Conservation (phyloP, 2,888 invertebrate species). For the Hydropsyche betteni region DNA sequence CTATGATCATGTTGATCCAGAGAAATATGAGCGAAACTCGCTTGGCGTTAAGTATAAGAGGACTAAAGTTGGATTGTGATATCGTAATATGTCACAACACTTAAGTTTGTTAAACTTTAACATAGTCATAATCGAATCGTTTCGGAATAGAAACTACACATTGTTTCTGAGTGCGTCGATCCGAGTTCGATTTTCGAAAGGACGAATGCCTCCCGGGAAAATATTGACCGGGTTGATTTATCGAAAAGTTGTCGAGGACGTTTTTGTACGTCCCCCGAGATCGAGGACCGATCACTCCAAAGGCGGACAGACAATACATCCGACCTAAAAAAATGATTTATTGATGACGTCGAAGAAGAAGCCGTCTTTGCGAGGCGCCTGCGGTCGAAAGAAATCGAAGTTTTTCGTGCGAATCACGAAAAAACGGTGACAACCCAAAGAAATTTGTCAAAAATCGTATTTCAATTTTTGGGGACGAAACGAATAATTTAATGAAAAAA, state of each 20-base stretch:
- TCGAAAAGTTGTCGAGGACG: slow-evolving; percentile 9
- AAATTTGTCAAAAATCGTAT: no score
- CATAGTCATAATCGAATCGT: not conserved
- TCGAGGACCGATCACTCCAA: slow-evolving; percentile 2
- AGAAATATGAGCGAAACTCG: not conserved
- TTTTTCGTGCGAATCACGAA: not conserved
- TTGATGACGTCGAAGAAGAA: slow-evolving; percentile 16
- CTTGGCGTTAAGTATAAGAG: no score
- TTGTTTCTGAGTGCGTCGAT: not conserved
- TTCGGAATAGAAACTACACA: not conserved
- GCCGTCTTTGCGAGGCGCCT: not conserved
- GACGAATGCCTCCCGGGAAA: not conserved
- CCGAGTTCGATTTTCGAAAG: not conserved
- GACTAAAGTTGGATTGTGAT: no score
- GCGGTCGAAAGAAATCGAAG: not conserved
- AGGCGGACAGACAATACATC: slow-evolving; percentile 18
- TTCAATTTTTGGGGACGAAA: no score
- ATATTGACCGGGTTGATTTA: slow-evolving; percentile 1
- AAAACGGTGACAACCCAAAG: not conserved
- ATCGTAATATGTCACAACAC: no score
- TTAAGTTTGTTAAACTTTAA: no score
- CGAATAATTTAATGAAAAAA: not conserved
- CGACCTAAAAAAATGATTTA: slow-evolving; percentile 14
- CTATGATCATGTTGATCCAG: no score
- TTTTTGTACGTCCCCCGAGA: slow-evolving; percentile 10